These are phyloP conservation scores for Trichoplusia ni DNA, from an alignment of 1,140 invertebrate species.

Conservation along the genomic window DNA sequence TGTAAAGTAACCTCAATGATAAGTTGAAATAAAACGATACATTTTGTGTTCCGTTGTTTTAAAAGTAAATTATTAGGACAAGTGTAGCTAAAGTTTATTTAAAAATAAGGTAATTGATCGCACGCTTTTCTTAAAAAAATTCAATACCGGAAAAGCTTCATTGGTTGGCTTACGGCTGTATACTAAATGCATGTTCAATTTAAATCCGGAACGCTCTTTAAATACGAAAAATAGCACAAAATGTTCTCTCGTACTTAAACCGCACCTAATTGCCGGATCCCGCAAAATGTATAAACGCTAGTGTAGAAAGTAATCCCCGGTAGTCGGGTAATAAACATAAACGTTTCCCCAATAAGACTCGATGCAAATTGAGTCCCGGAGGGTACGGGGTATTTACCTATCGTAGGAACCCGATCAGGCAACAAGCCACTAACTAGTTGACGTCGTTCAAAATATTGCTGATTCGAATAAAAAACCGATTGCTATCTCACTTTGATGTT, in stretches of 20 bases:
- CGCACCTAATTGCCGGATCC: not conserved
- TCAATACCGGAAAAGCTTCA: no score
- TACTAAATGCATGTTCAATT: no score
- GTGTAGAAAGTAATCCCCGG: slow-evolving; percentile 18
- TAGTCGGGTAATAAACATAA: slow-evolving; percentile 26
- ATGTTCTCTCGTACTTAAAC: not conserved
- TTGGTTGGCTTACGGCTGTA: no score
- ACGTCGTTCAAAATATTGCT: slow-evolving; percentile 75
- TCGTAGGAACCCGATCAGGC: slow-evolving; percentile 48
- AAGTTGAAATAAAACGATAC: not conserved
- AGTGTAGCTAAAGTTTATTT: no score
- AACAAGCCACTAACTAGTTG: slow-evolving; percentile 62
- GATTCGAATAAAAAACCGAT: slow-evolving; percentile 79
- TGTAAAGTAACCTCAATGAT: not conserved
- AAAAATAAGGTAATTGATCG: no score
- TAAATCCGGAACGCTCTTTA: no score
- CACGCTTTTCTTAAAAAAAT: no score
- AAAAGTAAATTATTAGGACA: no score
- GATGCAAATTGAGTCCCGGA: slow-evolving; percentile 29
- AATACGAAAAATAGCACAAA: not conserved
- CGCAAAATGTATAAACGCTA: slow-evolving; percentile 15
- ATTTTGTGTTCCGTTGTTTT: no score
- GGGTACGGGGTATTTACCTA: slow-evolving; percentile 36
- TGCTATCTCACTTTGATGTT: slow-evolving; percentile 79
- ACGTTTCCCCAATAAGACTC: slow-evolving; percentile 27